Percentiles rank a stretch among this genome's conserved stretches.
Conservation (phyloP, 2,797 vertebrate species). For the Lemur catta region DNA sequence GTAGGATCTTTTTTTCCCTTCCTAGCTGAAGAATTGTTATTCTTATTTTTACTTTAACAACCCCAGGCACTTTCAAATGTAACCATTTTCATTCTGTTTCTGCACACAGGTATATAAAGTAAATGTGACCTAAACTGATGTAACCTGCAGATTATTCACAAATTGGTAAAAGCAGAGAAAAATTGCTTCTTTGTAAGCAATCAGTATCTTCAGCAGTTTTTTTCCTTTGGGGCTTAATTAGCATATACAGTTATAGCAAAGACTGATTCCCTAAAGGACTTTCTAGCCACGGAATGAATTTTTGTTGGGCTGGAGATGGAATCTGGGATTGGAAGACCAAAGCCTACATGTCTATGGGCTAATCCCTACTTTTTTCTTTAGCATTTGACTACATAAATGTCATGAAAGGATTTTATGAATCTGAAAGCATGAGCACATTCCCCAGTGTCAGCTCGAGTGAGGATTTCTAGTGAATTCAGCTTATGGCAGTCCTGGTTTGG, state of each 20-base stretch:
- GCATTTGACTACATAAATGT: constrained; percentile 63
- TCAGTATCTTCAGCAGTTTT: neutral
- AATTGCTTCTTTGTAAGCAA: neutral
- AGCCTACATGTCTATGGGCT: neutral
- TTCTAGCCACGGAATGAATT: constrained; percentile 17
- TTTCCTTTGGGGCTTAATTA: neutral
- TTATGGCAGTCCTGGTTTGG: neutral
- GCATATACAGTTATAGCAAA: neutral
- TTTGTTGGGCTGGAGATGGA: neutral
- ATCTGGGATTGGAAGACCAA: constrained; percentile 48
- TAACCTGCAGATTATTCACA: neutral
- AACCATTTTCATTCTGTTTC: constrained; percentile 22
- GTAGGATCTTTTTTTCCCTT: too few relatives aligned
- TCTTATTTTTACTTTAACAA: neutral
- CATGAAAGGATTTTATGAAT: constrained; percentile 43
- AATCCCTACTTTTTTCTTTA: neutral
- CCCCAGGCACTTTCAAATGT: neutral
- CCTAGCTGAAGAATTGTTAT: neutral
- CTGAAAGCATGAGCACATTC: constrained; percentile 55
- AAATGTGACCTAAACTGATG: neutral
- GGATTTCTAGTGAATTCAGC: neutral
- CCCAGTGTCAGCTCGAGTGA: neutral
- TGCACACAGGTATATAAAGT: neutral
- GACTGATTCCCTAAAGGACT: neutral
- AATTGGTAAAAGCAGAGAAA: neutral